phyloP scores from a whole-genome alignment of 2,797 vertebrate species.

The Pelochelys cantorii region DNA sequence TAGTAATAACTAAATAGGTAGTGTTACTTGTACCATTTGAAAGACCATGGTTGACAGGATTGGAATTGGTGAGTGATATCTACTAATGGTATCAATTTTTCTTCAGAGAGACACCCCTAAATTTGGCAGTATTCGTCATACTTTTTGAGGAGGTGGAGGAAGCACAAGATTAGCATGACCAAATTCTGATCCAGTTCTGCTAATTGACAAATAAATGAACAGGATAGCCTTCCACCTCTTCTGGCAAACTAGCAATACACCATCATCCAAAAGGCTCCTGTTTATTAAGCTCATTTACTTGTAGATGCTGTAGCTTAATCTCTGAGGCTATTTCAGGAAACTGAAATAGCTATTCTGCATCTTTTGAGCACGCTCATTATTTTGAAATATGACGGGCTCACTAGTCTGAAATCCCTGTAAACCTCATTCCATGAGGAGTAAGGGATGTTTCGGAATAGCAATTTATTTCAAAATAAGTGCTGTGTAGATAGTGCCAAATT shows the following conservation, averaged over 20 bases:
- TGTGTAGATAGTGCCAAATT: too few species aligned
- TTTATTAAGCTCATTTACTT: constrained; percentile 52
- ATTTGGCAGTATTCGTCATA: neutral
- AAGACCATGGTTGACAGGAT: neutral
- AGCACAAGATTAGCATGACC: neutral
- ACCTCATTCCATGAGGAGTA: too few species aligned
- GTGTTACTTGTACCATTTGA: neutral
- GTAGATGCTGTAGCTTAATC: neutral
- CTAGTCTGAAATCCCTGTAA: too few species aligned
- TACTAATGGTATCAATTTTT: neutral
- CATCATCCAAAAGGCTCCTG: constrained; percentile 39
- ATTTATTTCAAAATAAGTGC: too few species aligned
- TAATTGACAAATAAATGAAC: neutral
- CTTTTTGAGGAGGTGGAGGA: neutral
- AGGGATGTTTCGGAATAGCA: too few species aligned
- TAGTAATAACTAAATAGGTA: neutral
- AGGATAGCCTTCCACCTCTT: constrained; percentile 27
- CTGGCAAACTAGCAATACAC: constrained; percentile 34
- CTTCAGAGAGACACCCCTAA: neutral
- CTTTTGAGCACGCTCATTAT: too few species aligned
- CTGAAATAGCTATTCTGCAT: too few species aligned
- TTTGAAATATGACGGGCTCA: too few species aligned
- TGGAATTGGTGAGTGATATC: neutral
- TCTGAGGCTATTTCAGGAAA: neutral
- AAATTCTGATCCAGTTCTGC: neutral